These are phyloP conservation scores for Papilio gigon DNA, from an alignment of 2,888 invertebrate genomes.

Conservation along the genomic window DNA sequence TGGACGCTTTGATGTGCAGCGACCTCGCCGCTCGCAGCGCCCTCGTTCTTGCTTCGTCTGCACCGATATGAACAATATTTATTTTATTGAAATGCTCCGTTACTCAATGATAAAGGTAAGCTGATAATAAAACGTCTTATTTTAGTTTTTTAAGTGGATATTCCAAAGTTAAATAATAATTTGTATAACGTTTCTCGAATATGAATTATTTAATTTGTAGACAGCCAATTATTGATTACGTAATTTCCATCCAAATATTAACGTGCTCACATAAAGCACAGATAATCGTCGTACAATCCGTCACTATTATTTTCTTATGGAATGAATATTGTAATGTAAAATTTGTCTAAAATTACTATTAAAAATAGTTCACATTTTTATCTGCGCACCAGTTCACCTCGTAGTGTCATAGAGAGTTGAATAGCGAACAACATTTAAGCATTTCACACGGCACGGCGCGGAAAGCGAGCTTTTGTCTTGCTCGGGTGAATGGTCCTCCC, in stretches of 20 bases:
- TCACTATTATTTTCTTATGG: neutral
- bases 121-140: too few relatives aligned
- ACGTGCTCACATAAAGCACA: too few relatives aligned
- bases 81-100: neutral
- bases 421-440: conserved; percentile 10
- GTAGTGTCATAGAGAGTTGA: conserved; percentile 13
- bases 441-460: conserved; percentile 6
- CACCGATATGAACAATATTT: neutral
- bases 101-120: too few relatives aligned
- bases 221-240: too few relatives aligned
- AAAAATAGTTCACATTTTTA: neutral
- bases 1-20: conserved; percentile 74
- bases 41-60: conserved; percentile 55
- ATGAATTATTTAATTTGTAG: too few relatives aligned
- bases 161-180: too few relatives aligned
- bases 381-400: neutral
- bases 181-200: too few relatives aligned
- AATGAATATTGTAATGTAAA: neutral
- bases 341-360: neutral
- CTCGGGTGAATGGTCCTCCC: conserved; percentile 28
- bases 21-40: conserved; percentile 68
- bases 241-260: too few relatives aligned
- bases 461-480: conserved; percentile 27
- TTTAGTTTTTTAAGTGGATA: too few relatives aligned
- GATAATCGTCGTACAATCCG: too few relatives aligned